A percentile compares a stretch with the other conserved stretches of the same genome.
phyloP scores from a whole-genome alignment of 1,140 invertebrate genomes.

The Megalonaias nervosa region DNA sequence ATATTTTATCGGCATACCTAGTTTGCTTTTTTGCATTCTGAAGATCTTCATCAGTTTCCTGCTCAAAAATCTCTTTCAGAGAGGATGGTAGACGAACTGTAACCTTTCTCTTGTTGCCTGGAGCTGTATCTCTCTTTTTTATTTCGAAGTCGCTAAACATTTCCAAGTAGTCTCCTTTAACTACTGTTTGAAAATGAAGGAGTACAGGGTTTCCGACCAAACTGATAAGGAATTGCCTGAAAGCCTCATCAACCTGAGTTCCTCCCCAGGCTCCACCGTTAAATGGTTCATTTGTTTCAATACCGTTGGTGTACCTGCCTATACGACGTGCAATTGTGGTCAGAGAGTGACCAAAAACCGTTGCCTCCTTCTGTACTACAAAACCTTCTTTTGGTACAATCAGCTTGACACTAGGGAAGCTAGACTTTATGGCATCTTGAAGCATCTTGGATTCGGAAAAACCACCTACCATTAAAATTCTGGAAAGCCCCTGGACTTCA shows the following conservation, averaged over 20 bases:
- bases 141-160: conserved; percentile 15
- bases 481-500: neutral
- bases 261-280: conserved; percentile 8
- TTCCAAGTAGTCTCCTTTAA: conserved; percentile 8
- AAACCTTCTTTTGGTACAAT: conserved; percentile 4
- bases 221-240: neutral
- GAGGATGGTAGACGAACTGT: neutral
- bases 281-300: neutral
- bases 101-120: neutral
- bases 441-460: conserved; percentile 9
- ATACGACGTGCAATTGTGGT: conserved; percentile 8
- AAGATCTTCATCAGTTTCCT: neutral
- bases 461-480: conserved; percentile 19
- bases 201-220: neutral
- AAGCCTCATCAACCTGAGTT: conserved; percentile 4
- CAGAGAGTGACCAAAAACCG: conserved; percentile 18
- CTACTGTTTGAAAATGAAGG: neutral
- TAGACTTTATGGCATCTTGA: neutral
- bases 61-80: neutral
- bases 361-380: conserved; percentile 16
- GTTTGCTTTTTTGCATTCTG: neutral
- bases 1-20: neutral
- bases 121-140: conserved; percentile 14
- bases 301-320: conserved; percentile 8
- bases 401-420: neutral